These are phyloP conservation scores for Phylloscopus whistleri DNA, from an alignment of 2,113 vertebrate species.

Conservation along the genomic window DNA sequence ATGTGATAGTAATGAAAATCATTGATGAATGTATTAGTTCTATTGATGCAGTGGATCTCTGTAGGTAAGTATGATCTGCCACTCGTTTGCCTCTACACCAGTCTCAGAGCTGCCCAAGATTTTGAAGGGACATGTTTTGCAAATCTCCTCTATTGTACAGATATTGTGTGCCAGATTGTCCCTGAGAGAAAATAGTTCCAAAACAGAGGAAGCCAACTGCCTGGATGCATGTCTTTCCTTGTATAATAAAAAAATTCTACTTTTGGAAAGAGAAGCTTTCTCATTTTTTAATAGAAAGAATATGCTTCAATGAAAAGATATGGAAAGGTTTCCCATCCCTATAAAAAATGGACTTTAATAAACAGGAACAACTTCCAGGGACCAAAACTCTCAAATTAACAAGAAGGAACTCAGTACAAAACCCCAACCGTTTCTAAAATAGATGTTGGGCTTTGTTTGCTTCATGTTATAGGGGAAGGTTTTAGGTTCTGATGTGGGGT, in stretches of 20 bases:
- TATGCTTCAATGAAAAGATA: neutral
- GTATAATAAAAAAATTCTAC: neutral
- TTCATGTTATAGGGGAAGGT: accelerated
- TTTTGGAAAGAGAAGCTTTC: neutral
- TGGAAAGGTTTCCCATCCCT: neutral
- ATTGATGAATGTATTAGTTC: neutral
- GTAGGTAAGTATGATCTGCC: neutral
- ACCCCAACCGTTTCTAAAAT: neutral
- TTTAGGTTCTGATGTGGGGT: neutral
- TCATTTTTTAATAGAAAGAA: neutral
- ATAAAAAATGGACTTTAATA: neutral
- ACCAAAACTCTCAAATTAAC: neutral
- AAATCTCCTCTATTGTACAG: neutral
- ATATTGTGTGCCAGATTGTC: neutral
- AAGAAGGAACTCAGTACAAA: neutral
- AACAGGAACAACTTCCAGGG: neutral
- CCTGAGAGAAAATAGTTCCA: neutral
- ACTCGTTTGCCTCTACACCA: neutral
- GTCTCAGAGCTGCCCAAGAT: neutral
- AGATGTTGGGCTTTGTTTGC: accelerated
- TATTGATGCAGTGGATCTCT: neutral
- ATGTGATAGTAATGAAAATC: neutral
- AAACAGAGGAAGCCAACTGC: neutral
- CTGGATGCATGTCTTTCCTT: neutral
- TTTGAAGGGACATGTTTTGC: neutral